Base-by-base conservation (phyloP, 2,888 invertebrate species). In the Leptinotarsa peninsularis region DNA sequence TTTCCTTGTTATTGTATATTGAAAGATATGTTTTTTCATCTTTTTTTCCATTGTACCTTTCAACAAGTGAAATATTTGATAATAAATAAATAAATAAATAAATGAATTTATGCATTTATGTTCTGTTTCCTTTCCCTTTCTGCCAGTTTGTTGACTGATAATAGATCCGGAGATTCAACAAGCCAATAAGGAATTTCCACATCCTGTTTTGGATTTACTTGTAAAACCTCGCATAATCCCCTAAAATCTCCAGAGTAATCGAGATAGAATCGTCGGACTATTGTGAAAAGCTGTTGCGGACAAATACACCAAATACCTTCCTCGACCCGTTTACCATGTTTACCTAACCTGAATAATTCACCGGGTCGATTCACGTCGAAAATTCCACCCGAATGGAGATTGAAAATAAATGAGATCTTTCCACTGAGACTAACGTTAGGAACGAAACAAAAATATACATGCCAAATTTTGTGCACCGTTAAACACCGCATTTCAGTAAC, bases 241-340 rank as follows among this genome's bases (percentile, higher is more conserved):
- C 68, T 63, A 71, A 75, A 77, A 77, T 73, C 77, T 75, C 73
- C 75, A 23, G 69, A 75, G 77, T 77, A 77, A 77, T 77, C 74
- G 74, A 63, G 75, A 77, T 75, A 52, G 77, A 77, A 77, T 77
- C 75, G 77, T 75, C 77, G 72, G 75, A 73, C 77, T 67, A 77
- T 77, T 77, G 75, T 73, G 73, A 67, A 73, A 73, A 77, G 75
- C 77, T 75, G 77, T 73, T 71, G 73, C 63, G 77, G 77, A 75
- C 75, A 77, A 77, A 77, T 77, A 77, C 68, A 56, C 70, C 70
- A 63, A 77, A 77, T 77, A 73, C 72, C 74, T 74, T 71, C 70
- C 72, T 71, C 77, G 67, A 50, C 69, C 75, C 73, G 67, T 75
- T 77, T 73, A 71, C 75, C 69, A 60, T 71, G 75, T 75, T 77